Evolutionary conservation across 2,113 vertebrate species (phyloP).

Genomic region (Neomonachus schauinslandi): DNA sequence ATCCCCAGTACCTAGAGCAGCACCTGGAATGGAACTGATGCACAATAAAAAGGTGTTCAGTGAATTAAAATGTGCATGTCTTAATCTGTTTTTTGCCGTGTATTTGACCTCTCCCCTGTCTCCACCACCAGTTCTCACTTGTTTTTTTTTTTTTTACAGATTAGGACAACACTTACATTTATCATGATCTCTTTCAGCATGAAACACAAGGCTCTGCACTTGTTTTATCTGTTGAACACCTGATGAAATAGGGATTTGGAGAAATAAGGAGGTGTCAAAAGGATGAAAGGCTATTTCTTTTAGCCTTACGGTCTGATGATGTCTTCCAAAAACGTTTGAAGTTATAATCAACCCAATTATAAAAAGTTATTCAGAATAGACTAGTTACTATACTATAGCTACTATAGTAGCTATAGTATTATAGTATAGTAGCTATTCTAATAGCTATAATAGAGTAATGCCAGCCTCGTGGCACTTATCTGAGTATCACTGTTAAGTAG

Average conservation of each 20-base stretch:
- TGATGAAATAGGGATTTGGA: slow-evolving; percentile 3
- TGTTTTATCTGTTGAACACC: background rate
- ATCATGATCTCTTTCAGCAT: background rate
- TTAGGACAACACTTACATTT: background rate
- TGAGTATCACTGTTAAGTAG: background rate
- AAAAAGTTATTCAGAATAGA: slow-evolving; percentile 19
- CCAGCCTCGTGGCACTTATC: background rate
- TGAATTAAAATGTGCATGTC: background rate
- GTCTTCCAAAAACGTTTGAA: background rate
- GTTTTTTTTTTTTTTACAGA: background rate
- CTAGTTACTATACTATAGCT: background rate
- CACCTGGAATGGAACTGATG: background rate
- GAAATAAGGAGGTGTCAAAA: background rate
- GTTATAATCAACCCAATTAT: background rate
- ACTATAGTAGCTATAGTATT: background rate
- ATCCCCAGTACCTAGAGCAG: background rate
- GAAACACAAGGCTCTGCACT: background rate
- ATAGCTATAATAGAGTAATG: background rate
- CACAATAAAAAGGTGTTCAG: background rate
- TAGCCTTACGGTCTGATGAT: background rate
- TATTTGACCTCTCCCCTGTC: background rate
- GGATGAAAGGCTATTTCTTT: background rate
- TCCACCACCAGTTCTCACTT: background rate
- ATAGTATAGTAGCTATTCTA: background rate
- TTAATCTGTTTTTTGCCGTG: background rate